Conservation (phyloP, 2,113 vertebrate genomes). For the Tonatia bakeri region DNA sequence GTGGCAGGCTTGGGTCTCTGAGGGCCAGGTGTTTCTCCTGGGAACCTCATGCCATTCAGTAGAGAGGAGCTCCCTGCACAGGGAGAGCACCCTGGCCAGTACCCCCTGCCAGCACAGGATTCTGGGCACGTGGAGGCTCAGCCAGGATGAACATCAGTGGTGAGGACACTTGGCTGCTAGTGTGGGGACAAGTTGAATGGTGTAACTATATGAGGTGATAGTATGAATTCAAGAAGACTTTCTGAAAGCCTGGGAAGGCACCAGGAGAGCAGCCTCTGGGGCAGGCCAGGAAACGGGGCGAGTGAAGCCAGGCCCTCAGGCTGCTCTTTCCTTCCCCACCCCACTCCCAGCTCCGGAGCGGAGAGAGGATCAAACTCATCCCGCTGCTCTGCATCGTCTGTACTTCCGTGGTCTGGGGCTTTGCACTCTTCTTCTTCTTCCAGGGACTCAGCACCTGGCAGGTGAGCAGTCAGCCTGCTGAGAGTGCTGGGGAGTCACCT, state of each 20-base stretch:
- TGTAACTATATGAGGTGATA: neutral
- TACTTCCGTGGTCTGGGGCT: constrained; percentile 96
- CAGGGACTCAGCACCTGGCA: constrained; percentile 99
- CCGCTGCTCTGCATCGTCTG: constrained; percentile 91
- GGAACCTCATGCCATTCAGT: too few relatives aligned
- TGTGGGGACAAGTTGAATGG: neutral
- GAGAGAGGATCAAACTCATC: constrained; percentile 91
- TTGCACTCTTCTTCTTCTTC: constrained; percentile 98
- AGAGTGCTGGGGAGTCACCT: neutral
- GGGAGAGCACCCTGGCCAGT: neutral
- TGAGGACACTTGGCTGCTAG: neutral
- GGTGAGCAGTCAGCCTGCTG: constrained; percentile 77
- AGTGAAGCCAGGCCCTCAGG: neutral
- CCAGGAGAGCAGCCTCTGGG: neutral
- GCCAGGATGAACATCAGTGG: neutral
- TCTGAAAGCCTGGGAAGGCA: neutral
- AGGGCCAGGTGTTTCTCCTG: neutral
- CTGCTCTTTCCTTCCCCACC: fast-evolving
- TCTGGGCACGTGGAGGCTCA: neutral
- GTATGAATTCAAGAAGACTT: neutral
- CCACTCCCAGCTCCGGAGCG: constrained; percentile 82
- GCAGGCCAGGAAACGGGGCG: fast-evolving
- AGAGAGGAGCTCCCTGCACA: neutral
- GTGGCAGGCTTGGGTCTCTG: neutral
- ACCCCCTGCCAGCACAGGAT: neutral